A percentile compares a stretch with the other conserved stretches of the same genome.
These are phyloP conservation scores for Anabacerthia variegaticeps DNA, from an alignment of 2,797 vertebrate species.

Conservation along the genomic window DNA sequence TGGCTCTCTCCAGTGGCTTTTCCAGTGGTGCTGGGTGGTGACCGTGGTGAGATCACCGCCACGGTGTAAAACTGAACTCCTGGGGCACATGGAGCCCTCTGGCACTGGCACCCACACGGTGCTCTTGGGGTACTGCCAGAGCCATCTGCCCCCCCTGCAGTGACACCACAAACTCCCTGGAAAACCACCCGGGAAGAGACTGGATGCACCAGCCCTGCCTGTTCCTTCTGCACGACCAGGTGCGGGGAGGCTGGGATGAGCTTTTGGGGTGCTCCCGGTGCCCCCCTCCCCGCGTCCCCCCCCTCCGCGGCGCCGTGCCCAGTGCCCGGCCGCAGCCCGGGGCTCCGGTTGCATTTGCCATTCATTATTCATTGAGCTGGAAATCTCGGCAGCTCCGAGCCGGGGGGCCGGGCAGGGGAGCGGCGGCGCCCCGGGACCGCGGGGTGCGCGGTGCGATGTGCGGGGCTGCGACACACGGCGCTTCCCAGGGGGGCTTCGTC, in stretches of 20 bases:
- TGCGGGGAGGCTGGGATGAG: rapidly evolving
- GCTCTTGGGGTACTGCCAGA: not conserved
- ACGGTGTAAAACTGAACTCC: not conserved
- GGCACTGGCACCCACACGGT: not conserved
- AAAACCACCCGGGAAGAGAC: not conserved
- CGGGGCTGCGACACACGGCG: not conserved
- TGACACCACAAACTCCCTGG: not conserved
- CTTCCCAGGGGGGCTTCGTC: not conserved
- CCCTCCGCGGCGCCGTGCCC: not conserved
- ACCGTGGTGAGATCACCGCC: rapidly evolving
- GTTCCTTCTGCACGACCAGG: not conserved
- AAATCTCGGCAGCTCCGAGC: constrained; percentile 28
- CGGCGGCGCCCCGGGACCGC: not conserved
- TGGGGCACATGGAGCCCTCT: not conserved
- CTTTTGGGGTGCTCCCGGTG: not conserved
- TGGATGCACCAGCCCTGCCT: not conserved
- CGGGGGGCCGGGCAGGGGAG: not conserved
- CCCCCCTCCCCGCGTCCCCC: not conserved
- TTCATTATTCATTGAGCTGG: constrained; percentile 68
- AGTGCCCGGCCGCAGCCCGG: not conserved
- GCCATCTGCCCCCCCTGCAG: not conserved
- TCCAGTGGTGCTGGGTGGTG: not conserved
- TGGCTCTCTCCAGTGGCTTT: rapidly evolving
- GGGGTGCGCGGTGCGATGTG: too few relatives aligned
- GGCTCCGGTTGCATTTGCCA: constrained; percentile 51